Percentiles rank a stretch among this genome's conserved stretches.
Conservation (phyloP, 2,888 invertebrate genomes). For the Heliconius ismenius region DNA sequence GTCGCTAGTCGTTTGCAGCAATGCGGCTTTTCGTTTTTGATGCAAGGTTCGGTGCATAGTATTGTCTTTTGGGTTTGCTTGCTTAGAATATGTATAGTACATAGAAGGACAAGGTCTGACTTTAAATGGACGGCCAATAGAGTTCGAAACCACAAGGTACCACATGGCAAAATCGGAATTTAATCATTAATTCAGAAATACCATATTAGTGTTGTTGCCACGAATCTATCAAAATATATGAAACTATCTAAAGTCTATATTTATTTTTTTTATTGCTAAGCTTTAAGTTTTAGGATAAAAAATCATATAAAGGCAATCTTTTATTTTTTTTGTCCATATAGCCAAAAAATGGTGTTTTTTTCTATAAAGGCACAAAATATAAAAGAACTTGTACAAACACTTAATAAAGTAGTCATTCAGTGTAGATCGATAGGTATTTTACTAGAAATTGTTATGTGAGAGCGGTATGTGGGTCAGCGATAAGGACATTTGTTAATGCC, state of each 20-base stretch:
- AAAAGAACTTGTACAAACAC: neutral
- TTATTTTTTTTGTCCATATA: neutral
- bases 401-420: slow-evolving; percentile 17
- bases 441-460: slow-evolving; percentile 35
- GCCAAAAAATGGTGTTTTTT: neutral
- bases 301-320: too few species aligned
- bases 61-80: slow-evolving; percentile 15
- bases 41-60: neutral
- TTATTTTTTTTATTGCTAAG: too few species aligned
- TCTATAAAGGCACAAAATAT: neutral
- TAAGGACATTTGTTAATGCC: slow-evolving; percentile 45
- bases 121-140: too few species aligned
- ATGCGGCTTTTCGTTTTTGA: slow-evolving; percentile 37
- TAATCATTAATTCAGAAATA: neutral
- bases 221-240: neutral
- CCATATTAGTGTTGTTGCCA: neutral
- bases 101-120: too few species aligned
- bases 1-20: slow-evolving; percentile 38
- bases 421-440: slow-evolving; percentile 28
- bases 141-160: too few species aligned
- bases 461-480: slow-evolving; percentile 41
- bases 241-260: too few species aligned
- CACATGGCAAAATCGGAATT: neutral
- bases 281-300: too few species aligned
- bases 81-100: neutral